Evolutionary conservation across 2,888 invertebrate genomes (phyloP).

Genomic region (Patella caerulea): DNA sequence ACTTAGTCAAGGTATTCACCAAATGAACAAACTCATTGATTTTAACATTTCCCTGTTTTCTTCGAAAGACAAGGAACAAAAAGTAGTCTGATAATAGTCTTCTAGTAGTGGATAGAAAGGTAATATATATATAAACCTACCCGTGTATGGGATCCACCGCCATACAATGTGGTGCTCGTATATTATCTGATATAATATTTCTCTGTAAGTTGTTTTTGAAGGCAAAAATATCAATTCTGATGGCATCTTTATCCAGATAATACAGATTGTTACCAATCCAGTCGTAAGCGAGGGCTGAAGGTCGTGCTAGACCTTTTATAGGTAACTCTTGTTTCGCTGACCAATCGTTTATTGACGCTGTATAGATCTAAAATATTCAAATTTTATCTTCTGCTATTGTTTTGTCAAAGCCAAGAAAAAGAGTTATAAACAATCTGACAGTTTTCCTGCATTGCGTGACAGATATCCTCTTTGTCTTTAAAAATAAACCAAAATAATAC

Average conservation of each 20-base stretch:
- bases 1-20: no score
- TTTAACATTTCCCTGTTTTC: no score
- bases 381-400: neutral
- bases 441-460: no score
- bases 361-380: conserved; percentile 38
- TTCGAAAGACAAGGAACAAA: no score
- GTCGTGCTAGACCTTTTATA: conserved; percentile 48
- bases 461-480: no score
- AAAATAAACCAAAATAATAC: no score
- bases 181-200: conserved; percentile 90
- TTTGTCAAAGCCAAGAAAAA: no score
- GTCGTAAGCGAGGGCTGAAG: conserved; percentile 84
- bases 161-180: conserved; percentile 91
- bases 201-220: conserved; percentile 89
- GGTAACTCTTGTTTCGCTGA: conserved; percentile 29
- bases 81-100: no score
- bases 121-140: conserved; percentile 56
- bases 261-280: conserved; percentile 98
- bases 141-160: conserved; percentile 94
- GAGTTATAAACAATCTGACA: no score
- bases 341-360: conserved; percentile 34
- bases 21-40: no score
- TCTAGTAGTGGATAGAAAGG: no score
- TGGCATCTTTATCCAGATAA: conserved; percentile 91
- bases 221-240: conserved; percentile 95